Evolutionary conservation across 2,888 invertebrate species (phyloP).

Genomic region (Kuschelorhynchus macadamiae): DNA sequence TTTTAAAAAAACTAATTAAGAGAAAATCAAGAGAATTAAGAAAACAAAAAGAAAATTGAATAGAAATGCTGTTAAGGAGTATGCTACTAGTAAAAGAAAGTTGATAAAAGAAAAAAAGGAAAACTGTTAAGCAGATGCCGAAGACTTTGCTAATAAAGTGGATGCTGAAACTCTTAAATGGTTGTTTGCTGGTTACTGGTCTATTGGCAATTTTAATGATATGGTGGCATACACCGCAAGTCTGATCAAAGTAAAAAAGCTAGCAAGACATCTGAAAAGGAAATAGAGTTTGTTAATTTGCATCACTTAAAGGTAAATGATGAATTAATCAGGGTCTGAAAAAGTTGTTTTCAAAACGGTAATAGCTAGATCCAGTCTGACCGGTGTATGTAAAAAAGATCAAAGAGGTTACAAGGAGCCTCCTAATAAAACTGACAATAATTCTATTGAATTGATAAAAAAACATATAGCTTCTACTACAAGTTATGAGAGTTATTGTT

Average conservation of each 20-base stretch:
- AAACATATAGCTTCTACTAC: conserved; percentile 18
- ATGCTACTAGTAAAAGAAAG: no score
- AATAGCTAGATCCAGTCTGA: not conserved
- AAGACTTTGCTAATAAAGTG: no score
- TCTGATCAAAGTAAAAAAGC: conserved; percentile 6
- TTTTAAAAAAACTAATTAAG: no score
- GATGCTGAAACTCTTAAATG: no score
- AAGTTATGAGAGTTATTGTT: conserved; percentile 18
- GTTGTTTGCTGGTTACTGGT: not conserved
- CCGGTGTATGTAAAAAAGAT: conserved; percentile 4
- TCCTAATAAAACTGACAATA: conserved; percentile 10
- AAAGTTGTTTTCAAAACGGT: conserved; percentile 11
- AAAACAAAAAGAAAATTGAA: no score
- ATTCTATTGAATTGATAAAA: not conserved
- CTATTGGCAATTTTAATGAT: conserved; percentile 7
- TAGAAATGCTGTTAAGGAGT: no score
- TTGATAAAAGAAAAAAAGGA: no score
- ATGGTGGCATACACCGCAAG: conserved; percentile 12
- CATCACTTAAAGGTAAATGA: conserved; percentile 6
- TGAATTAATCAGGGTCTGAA: conserved; percentile 8
- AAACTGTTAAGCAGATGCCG: no score
- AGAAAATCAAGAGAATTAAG: no score
- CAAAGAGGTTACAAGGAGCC: conserved; percentile 22
- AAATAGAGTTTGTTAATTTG: not conserved
- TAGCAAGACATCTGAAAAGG: not conserved